A percentile compares a stretch with the other conserved stretches of the same genome.
Evolutionary conservation across 2,888 invertebrate genomes (phyloP).

Genomic region (Flabesymbios commensalis): DNA sequence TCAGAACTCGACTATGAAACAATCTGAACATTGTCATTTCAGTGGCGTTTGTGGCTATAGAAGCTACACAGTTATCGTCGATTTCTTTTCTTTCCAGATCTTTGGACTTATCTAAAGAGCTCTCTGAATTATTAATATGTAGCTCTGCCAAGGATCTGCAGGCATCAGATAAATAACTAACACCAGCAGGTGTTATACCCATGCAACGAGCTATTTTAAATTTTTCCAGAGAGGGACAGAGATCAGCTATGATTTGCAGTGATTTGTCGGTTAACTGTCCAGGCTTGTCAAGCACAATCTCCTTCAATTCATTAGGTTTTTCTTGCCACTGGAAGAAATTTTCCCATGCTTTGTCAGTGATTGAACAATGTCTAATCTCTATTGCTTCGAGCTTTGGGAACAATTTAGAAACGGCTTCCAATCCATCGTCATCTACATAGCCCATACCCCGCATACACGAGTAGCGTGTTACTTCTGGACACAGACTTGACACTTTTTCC

Average conservation of each 20-base stretch:
- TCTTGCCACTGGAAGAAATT: conserved; percentile 20
- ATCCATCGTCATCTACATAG: conserved; percentile 30
- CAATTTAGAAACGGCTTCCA: conserved; percentile 19
- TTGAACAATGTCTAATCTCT: conserved; percentile 26
- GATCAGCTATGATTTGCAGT: conserved; percentile 25
- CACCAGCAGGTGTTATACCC: conserved; percentile 19
- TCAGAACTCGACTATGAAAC: not conserved
- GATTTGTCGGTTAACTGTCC: conserved; percentile 22
- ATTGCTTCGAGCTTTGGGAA: conserved; percentile 25
- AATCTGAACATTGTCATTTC: not conserved
- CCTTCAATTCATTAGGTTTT: conserved; percentile 3
- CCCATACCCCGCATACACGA: conserved; percentile 22
- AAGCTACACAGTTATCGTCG: not conserved
- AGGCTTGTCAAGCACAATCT: conserved; percentile 26
- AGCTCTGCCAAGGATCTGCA: not conserved
- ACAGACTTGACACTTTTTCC: conserved; percentile 20
- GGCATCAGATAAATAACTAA: not conserved
- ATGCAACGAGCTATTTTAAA: conserved; percentile 19
- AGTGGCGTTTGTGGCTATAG: not conserved
- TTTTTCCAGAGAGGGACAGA: conserved; percentile 23
- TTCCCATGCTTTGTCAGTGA: conserved; percentile 26
- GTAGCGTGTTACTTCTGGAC: conserved; percentile 28
- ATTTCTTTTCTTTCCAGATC: not conserved
- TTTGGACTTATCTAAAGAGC: not conserved
- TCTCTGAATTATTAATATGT: not conserved